Percentiles rank a stretch among this genome's conserved stretches.
These are phyloP conservation scores for Volucella bombylans DNA, from an alignment of 2,888 invertebrate genomes.

Conservation along the genomic window DNA sequence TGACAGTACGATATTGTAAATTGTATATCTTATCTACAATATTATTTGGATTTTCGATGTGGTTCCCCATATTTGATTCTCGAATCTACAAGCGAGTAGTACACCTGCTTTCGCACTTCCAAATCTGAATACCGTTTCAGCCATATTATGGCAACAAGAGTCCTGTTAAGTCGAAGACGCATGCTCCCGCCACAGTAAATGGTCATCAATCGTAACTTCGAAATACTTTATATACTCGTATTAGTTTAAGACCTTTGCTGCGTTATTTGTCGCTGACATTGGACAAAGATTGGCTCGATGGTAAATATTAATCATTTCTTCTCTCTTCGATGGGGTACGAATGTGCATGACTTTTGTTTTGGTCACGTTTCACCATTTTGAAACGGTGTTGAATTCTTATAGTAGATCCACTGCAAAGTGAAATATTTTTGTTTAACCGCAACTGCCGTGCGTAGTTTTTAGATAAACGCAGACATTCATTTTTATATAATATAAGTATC, in stretches of 20 bases:
- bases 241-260: background rate
- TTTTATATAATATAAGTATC: no score
- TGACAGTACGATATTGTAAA: slow-evolving; percentile 7
- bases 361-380: no score
- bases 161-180: slow-evolving; percentile 27
- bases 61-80: slow-evolving; percentile 16
- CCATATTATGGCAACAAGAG: background rate
- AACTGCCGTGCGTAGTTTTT: no score
- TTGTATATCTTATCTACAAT: slow-evolving; percentile 12
- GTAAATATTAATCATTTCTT: background rate
- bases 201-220: slow-evolving; percentile 9
- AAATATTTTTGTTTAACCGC: no score
- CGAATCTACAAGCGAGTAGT: slow-evolving; percentile 21
- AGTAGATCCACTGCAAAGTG: no score
- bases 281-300: slow-evolving; percentile 1
- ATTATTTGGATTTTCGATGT: background rate
- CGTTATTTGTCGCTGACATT: background rate
- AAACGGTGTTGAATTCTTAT: no score
- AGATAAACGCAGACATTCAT: no score
- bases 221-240: slow-evolving; percentile 3
- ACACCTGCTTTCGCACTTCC: slow-evolving; percentile 14
- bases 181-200: background rate
- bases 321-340: background rate
- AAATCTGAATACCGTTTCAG: background rate
- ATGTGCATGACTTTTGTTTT: no score